Base-by-base conservation (phyloP, 92 coral and sea anemone species). In the Parazoanthus darwini region DNA sequence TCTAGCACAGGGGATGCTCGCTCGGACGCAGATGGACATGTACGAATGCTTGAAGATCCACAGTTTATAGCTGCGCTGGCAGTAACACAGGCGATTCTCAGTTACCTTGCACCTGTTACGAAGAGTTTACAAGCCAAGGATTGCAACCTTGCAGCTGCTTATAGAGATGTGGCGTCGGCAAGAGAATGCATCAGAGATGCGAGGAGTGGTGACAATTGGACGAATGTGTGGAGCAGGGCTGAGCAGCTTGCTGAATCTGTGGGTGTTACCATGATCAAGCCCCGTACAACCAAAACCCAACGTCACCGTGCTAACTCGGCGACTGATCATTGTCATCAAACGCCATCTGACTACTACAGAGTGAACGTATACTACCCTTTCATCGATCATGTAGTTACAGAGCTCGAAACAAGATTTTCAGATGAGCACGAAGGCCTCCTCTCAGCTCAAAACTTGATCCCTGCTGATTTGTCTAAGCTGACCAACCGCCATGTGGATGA, bases 101-200 rank as follows among this genome's bases (percentile, higher is more conserved):
- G 90, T 82, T 88, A 74, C 81, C 91, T 88, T 72, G 80, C 90
- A 39, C 90, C 89, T 73, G 92, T 90, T 85, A 85, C 92, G 46
- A 90, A 85, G 89, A 85, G 66, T n/a, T 81, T 84, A 74, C 89
- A 89, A 73, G 91, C 91, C 68, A 89, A 85, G 86, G 88, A 90
- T 79, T 85, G 89, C 86, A 90, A 90, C 92, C 92, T 77, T 77
- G 88, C 80, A 79, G 89, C 75, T 85, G 89, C 80, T 25, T 84
- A 89, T 74, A 65, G 74, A 89, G 89, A 85, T 66, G 88, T 85
- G 82, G 90, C 79, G 71, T 82, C 66, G 70, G 79, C 79, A 78
- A 87, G 23, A 76, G 71, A 88, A 78, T 85, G 88, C 81, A 81
- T 86, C 56, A 74, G 68, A 86, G 89, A 79, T 81, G 89, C 88